phyloP scores from a whole-genome alignment of 2,797 vertebrate species.

The Phrynocephalus forsythii region DNA sequence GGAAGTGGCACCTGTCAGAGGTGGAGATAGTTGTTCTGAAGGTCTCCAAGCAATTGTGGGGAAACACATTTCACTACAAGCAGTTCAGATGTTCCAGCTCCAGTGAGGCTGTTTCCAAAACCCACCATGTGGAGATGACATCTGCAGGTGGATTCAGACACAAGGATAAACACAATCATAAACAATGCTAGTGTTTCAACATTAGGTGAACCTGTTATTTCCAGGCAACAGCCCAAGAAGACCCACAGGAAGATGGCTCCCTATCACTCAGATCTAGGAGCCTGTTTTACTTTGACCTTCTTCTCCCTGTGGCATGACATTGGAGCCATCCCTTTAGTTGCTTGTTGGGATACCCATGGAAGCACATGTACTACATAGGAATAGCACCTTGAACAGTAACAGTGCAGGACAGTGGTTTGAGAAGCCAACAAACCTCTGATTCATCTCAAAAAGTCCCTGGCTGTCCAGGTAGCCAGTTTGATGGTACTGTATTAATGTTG shows the following conservation, averaged over 20 bases:
- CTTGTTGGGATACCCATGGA: neutral
- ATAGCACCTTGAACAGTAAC: neutral
- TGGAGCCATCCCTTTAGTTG: neutral
- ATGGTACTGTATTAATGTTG: slow-evolving; percentile 12
- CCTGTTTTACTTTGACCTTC: neutral
- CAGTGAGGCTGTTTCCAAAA: neutral
- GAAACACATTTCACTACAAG: neutral
- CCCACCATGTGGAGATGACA: neutral
- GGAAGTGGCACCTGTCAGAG: neutral
- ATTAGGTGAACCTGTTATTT: neutral
- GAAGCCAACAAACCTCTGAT: neutral
- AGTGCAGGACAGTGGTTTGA: neutral
- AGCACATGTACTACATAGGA: neutral
- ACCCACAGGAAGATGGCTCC: neutral
- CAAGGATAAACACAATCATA: neutral
- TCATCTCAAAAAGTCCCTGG: slow-evolving; percentile 9
- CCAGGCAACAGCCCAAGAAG: neutral
- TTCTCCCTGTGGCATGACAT: neutral
- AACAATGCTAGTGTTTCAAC: too few species aligned
- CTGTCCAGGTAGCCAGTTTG: slow-evolving; percentile 11
- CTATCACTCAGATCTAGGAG: neutral
- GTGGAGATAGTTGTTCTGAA: neutral
- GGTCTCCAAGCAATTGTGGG: neutral
- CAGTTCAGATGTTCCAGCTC: neutral
- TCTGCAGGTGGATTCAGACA: neutral